Evolutionary conservation across 2,888 invertebrate genomes (phyloP), one percentile per base, ranked within the genome.

Genomic region (Drosophila aldrichi): DNA sequence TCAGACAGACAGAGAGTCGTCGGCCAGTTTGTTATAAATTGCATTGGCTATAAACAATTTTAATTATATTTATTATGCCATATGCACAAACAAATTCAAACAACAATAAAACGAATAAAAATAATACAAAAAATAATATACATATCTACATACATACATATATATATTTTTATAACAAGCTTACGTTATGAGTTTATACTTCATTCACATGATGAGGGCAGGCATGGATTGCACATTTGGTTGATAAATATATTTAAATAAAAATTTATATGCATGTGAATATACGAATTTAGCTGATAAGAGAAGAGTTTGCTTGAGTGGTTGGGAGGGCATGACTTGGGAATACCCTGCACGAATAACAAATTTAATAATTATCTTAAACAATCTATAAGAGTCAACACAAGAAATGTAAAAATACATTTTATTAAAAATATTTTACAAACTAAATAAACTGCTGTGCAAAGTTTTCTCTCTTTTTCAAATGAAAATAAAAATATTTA

Each of bases 121-220:
- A 46, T 12, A 44, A 22, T n/a, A n/a, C n/a, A n/a, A 44, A 57
- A 22, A 40, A 6, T 1, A 36, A 36, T 14, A 10, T 48, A 6
- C 3, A n/a, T 36, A 29, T 40, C n/a, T n/a, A n/a, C n/a, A 10
- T 48, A 6, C 3, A 10, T 48, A 6, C 3, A n/a, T 36, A 29
- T 40, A 32, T 40, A 51, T 44, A 59, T 32, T 79, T 77, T 72
- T 63, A 77, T 80, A 85, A 79, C 86, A 71, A 70, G 72, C 70
- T 86, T 73, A 70, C 38, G 63, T 60, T 68, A 73, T 81, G 77
- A 76, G 69, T 70, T 69, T 70, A 66, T 56, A 43, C 57, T 34
- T 62, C 18, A 67, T 74, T 59, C 61, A 70, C n/a, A 63, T 52
- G 60, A 44, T 52, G 62, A 62, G 59, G 20, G 41, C 14, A 10